phyloP scores from a whole-genome alignment of 2,797 vertebrate genomes.

The Falco berigora region DNA sequence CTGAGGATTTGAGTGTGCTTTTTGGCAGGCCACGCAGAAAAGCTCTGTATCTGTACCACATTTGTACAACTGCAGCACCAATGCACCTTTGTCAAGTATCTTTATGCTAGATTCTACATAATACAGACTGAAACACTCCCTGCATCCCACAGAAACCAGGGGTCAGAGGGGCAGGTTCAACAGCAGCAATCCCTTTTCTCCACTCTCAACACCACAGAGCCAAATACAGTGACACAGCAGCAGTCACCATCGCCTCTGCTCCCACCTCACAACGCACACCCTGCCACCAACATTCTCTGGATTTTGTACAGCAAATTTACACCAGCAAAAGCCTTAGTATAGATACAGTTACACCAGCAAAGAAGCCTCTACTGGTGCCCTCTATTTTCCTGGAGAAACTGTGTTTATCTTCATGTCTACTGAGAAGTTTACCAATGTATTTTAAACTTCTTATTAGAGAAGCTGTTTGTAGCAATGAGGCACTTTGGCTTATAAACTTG shows the following conservation, averaged over 20 bases:
- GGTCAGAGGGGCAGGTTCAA: not conserved
- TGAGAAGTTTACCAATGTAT: not conserved
- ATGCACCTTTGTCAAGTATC: not conserved
- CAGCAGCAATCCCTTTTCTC: not conserved
- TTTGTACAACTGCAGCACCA: not conserved
- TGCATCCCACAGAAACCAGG: not conserved
- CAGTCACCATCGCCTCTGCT: not conserved
- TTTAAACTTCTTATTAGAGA: not conserved
- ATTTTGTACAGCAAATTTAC: not conserved
- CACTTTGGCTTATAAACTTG: not conserved
- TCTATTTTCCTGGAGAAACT: not conserved
- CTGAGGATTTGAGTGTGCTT: not conserved
- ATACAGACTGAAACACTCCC: not conserved
- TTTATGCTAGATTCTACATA: not conserved
- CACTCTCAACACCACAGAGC: not conserved
- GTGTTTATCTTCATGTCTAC: not conserved
- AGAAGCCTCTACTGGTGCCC: not conserved
- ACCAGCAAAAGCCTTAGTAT: not conserved
- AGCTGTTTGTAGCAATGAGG: not conserved
- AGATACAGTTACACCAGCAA: not conserved
- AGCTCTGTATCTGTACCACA: not conserved
- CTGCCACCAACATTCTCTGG: not conserved
- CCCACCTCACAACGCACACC: not conserved
- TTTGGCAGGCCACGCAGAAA: not conserved
- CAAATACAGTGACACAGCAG: not conserved